Percentiles rank a stretch among this genome's conserved stretches.
These are phyloP conservation scores for Xiphophorus birchmanni DNA, from an alignment of 2,797 vertebrate genomes.

Conservation along the genomic window DNA sequence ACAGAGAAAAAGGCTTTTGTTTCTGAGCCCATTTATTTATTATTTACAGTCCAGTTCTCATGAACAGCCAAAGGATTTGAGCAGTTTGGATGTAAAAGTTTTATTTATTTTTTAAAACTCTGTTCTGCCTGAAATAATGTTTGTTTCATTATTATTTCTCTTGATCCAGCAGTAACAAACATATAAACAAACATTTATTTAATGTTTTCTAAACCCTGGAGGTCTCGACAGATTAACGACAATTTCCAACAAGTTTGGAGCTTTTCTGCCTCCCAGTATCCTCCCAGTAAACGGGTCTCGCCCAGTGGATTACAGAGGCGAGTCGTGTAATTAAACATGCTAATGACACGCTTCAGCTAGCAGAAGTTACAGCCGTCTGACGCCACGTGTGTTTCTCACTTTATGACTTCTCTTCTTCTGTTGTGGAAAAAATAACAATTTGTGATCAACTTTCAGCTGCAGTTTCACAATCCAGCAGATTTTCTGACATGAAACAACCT, in stretches of 20 bases:
- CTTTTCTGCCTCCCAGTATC: constrained; percentile 5
- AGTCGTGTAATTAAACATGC: constrained; percentile 39
- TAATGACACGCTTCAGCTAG: constrained; percentile 36
- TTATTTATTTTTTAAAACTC: too few species aligned
- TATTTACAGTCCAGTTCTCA: constrained; percentile 3
- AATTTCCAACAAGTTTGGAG: neutral
- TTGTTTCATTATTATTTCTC: neutral
- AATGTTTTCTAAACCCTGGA: neutral
- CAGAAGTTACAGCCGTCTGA: constrained; percentile 15
- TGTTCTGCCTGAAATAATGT: neutral
- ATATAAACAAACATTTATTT: neutral
- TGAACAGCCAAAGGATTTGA: neutral
- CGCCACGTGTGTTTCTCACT: neutral
- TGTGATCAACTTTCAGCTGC: neutral
- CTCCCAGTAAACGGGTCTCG: constrained; percentile 2
- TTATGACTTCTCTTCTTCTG: neutral
- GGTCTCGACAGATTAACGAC: neutral
- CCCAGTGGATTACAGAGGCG: constrained; percentile 44
- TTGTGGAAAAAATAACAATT: neutral
- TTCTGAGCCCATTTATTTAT: neutral
- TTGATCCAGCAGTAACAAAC: neutral
- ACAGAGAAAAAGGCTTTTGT: neutral
- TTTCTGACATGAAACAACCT: neutral
- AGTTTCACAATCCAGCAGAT: neutral
- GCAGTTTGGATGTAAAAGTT: too few species aligned